Percentiles rank a stretch among this genome's conserved stretches.
These are phyloP conservation scores for Idaea straminata DNA, from an alignment of 2,888 invertebrate species.

Conservation along the genomic window DNA sequence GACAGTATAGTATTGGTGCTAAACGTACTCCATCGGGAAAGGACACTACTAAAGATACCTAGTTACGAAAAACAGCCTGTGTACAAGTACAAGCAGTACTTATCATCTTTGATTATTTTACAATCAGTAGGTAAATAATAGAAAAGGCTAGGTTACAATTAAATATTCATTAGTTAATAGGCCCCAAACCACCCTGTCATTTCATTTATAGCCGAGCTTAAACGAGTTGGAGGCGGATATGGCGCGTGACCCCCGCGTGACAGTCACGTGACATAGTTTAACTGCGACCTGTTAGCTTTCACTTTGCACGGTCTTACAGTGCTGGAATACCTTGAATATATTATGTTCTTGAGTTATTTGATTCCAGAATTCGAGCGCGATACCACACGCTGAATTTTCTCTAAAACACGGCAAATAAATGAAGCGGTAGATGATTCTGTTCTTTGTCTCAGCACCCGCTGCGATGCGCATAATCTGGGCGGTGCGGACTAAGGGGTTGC, in stretches of 20 bases:
- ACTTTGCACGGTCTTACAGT: neutral
- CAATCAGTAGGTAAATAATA: neutral
- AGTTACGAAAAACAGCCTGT: no score
- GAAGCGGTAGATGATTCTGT: slow-evolving; percentile 2
- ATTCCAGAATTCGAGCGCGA: neutral
- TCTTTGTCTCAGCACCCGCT: slow-evolving; percentile 22
- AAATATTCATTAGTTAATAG: slow-evolving; percentile 28
- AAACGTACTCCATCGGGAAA: no score
- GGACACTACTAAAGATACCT: no score
- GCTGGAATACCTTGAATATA: neutral
- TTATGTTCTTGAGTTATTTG: neutral
- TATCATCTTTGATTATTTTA: no score
- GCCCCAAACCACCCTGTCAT: slow-evolving; percentile 21
- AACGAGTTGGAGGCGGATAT: slow-evolving; percentile 31
- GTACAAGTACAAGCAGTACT: no score
- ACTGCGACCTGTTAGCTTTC: slow-evolving; percentile 24
- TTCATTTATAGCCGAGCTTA: slow-evolving; percentile 22
- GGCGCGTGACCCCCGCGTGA: slow-evolving; percentile 28
- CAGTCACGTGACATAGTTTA: slow-evolving; percentile 42
- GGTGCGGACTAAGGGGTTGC: slow-evolving; percentile 13
- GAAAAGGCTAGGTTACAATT: slow-evolving; percentile 7
- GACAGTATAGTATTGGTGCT: no score
- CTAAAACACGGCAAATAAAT: slow-evolving; percentile 5
- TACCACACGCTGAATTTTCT: neutral
- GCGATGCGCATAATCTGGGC: slow-evolving; percentile 15